phyloP scores from a whole-genome alignment of 2,797 vertebrate genomes.

The Pseudopleuronectes americanus region DNA sequence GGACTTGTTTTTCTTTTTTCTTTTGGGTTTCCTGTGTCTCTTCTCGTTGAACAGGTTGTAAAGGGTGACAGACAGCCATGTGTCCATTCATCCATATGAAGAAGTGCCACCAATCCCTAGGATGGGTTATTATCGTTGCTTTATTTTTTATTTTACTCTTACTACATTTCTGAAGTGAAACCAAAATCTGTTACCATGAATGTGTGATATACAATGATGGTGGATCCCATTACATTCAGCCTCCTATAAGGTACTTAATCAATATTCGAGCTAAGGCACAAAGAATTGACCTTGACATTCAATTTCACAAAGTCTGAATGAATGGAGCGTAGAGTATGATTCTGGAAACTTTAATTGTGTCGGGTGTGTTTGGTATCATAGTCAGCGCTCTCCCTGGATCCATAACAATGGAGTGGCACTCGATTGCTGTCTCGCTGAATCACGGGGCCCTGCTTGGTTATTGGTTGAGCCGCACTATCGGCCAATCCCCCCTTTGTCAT shows the following conservation, averaged over 20 bases:
- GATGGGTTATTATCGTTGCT: constrained; percentile 66
- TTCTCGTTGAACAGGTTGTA: constrained; percentile 63
- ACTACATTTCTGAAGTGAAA: constrained; percentile 71
- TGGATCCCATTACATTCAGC: constrained; percentile 58
- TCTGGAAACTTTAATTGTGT: constrained; percentile 54
- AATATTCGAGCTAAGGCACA: constrained; percentile 73
- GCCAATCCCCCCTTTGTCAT: constrained; percentile 55
- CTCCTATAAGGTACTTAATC: constrained; percentile 50
- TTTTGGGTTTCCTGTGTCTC: constrained; percentile 49
- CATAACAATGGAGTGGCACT: constrained; percentile 66
- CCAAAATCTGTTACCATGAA: constrained; percentile 83
- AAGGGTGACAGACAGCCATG: constrained; percentile 69
- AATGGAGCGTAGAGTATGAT: constrained; percentile 49
- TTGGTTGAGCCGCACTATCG: constrained; percentile 53
- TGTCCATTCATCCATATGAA: constrained; percentile 70
- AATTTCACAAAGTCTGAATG: constrained; percentile 65
- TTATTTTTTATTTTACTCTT: constrained; percentile 41
- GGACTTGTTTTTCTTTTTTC: constrained; percentile 52
- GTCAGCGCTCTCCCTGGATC: constrained; percentile 66
- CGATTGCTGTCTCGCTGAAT: constrained; percentile 74
- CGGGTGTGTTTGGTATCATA: constrained; percentile 60
- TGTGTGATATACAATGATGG: constrained; percentile 78
- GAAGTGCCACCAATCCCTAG: constrained; percentile 77
- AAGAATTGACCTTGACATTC: constrained; percentile 65
- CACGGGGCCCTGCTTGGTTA: constrained; percentile 49